Evolutionary conservation across 2,888 invertebrate species (phyloP), one percentile per base, ranked within the genome.

Genomic region (Cryptus viduatorius): DNA sequence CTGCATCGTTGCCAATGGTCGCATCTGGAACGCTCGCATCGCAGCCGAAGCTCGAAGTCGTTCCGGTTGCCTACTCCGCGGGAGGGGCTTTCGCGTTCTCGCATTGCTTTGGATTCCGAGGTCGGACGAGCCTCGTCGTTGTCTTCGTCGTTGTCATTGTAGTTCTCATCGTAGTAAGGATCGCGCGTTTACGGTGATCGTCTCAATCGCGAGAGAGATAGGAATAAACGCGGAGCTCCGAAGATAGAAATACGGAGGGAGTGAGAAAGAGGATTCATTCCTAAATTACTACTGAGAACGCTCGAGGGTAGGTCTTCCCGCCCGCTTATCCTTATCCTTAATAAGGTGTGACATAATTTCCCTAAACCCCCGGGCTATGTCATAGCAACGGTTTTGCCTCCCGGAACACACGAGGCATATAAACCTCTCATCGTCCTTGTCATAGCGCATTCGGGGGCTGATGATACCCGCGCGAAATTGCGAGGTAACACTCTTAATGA

Each of bases 321-420:
- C 72, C 50, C 71, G 67, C 8, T 37, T 37, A 37, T 75, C 79
- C 71, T 53, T 72, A 78, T 69, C 72, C 61, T 82, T 84, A 86
- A 87, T 86, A 82, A 80, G 86, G 77, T 68, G 73, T 69, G 80
- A 78, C 82, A 68, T 82, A 71, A 82, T 84, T 82, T 80, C 56
- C 82, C 69, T 71, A 83, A 82, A 72, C 76, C 68, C 50, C 24
- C 7, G 37, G 24, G 72, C 42, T 56, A 71, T 53, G 68, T 69
- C 46, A 29, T 48, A 37, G 37, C 53, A 29, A 16, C 19, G 42
- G 42, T 53, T 42, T 24, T 72, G 19, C 42, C 42, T 19, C 37
- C 4, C 24, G 42, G 37, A 56, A 48, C 48, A 44, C 53, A 61
- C 61, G 61, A 61, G 44, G 44, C 65, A 48, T 73, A 78, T 73